Evolutionary conservation across 2,797 vertebrate species (phyloP).

Genomic region (Gephyroberyx darwinii): DNA sequence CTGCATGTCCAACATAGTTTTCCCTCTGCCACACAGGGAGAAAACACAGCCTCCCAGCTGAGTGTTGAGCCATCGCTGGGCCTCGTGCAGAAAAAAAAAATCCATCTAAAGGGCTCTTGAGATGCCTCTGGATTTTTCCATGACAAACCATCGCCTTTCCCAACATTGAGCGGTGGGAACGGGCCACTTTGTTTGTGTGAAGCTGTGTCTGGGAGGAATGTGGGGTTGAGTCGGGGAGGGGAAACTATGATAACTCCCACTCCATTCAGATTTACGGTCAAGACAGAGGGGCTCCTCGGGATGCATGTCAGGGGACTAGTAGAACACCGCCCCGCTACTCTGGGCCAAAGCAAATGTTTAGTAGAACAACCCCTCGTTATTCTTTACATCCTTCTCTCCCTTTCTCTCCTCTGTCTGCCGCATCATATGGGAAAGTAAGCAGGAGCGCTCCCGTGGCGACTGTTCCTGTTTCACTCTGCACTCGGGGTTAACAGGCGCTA

Average conservation of each 20-base stretch:
- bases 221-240: conserved; percentile 70
- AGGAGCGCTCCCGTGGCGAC: conserved; percentile 28
- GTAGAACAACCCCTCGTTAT: conserved; percentile 62
- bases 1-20: conserved; percentile 24
- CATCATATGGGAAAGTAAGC: conserved; percentile 58
- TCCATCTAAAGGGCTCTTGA: conserved; percentile 69
- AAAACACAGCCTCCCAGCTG: conserved; percentile 32
- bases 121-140: conserved; percentile 78
- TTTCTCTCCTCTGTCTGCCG: conserved; percentile 26
- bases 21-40: conserved; percentile 24
- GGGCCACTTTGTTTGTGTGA: conserved; percentile 78
- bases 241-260: conserved; percentile 76
- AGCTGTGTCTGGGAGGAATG: conserved; percentile 79
- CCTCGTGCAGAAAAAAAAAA: conserved; percentile 31
- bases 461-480: conserved; percentile 31
- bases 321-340: conserved; percentile 63
- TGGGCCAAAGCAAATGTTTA: conserved; percentile 78
- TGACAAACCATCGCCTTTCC: conserved; percentile 77
- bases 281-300: conserved; percentile 76
- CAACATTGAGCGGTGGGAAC: conserved; percentile 76
- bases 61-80: conserved; percentile 37
- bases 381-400: conserved; percentile 65
- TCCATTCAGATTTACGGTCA: conserved; percentile 78
- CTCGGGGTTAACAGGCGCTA: conserved; percentile 21
- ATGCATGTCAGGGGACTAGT: conserved; percentile 70